Evolutionary conservation across 2,113 vertebrate genomes (phyloP), one percentile per base, ranked within the genome.

Genomic region (Spea multiplicata): DNA sequence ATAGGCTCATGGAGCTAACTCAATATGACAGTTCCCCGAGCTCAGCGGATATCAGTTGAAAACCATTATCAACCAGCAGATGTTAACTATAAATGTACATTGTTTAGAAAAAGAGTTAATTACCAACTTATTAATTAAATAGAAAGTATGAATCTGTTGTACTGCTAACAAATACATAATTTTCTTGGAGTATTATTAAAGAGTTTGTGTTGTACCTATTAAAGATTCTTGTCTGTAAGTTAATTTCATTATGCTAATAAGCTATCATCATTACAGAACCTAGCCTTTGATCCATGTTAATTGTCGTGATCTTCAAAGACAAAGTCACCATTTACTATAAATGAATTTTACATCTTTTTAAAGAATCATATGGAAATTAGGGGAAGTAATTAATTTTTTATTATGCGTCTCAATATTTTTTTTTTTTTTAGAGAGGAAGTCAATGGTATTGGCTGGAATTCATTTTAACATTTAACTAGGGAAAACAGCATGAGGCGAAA

Each of bases 201-300:
- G 94, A 90, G 73, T 94, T 95, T 95, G 95, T 94, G 94, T 97
- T 95, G 94, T 95, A 97, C 96, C 96, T 98, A 97, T 98, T 96
- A 99, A 95, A 98, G 95, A 97, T 97, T 97, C 96, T 97, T 97
- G 96, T 98, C 96, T 97, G 92, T 88, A 92, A 98, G 95, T 99
- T 98, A 97, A 98, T 99, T 98, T 98, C 93, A 97, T 98, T 97
- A 98, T 98, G 97, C 94, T 97, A 99, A 99, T 97, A 94, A 95
- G 93, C 94, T 93, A 96, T 97, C 95, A 94, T 96, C 94, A 92
- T 94, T 93, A 96, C 94, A 93, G 93, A 97, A 96, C 95, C 95
- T 95, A 94, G 84, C 91, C 96, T 99, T 98, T 99, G 97, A 99
- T 98, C 96, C 95, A 86, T 92, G 93, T 94, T 97, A 94, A 96